phyloP scores from a whole-genome alignment of 53 echinoderm and acorn worm genomes.

The Echinarachnius parma region DNA sequence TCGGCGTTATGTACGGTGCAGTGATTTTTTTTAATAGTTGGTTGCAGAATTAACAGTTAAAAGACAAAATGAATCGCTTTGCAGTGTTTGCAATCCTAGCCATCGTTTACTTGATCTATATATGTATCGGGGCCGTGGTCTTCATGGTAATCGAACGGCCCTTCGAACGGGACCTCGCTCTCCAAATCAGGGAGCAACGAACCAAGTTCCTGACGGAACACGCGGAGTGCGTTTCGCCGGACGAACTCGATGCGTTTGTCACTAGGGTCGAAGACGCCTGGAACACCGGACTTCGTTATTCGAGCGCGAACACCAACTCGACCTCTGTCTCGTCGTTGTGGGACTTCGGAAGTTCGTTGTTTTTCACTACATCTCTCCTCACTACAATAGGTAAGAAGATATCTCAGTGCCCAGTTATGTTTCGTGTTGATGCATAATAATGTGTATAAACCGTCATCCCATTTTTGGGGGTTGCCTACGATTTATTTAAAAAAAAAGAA shows the following conservation, averaged over 20 bases:
- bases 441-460: too few relatives aligned
- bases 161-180: neutral
- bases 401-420: too few relatives aligned
- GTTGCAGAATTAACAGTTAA: too few relatives aligned
- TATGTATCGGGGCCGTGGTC: neutral
- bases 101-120: neutral
- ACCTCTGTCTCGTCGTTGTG: slow-evolving; percentile 43
- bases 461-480: too few relatives aligned
- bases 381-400: slow-evolving; percentile 86
- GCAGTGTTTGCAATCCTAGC: neutral
- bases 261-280: slow-evolving; percentile 7
- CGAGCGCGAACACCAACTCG: neutral
- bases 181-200: neutral
- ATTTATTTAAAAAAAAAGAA: too few relatives aligned
- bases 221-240: slow-evolving; percentile 1
- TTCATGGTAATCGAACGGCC: neutral
- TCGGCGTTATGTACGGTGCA: too few relatives aligned
- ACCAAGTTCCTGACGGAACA: neutral
- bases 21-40: too few relatives aligned
- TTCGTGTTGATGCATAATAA: too few relatives aligned
- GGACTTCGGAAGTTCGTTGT: slow-evolving; percentile 74
- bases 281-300: slow-evolving; percentile 13
- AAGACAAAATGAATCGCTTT: neutral
- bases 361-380: slow-evolving; percentile 73
- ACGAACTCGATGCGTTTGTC: slow-evolving; percentile 21